Evolutionary conservation across 2,797 vertebrate species (phyloP), one percentile per base, ranked within the genome.

Genomic region (Sternarchorhynchus goeldii): DNA sequence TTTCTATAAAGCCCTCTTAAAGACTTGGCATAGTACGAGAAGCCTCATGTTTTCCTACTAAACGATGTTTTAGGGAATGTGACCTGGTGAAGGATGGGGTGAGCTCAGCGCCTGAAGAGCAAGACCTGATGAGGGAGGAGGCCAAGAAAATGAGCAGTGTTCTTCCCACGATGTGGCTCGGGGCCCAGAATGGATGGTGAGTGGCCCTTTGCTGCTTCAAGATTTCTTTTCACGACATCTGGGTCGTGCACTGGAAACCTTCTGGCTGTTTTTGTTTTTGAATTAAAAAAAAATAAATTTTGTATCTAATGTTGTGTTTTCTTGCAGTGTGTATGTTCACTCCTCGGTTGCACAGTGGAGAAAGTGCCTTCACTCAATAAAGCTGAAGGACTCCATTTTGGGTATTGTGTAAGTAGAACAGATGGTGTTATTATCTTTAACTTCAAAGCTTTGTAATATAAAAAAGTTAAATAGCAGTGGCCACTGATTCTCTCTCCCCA

Each of bases 111-210:
- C 90, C 94, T 18, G 94, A 91, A 63, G 96, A 98, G 79, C 95
- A 96, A 90, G 97, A 99, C 88, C 92, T 97, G 84, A 96, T 95
- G 91, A 94, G 95, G 85, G 96, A 97, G 83, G 98, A 99, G 91
- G 97, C 96, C 29, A 95, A 97, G 88, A 98, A 97, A 88, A 99
- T 99, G 97, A 99, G 95, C 89, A 99, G 98, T 45, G 95, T 98
- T 66, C 91, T 97, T 84, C 95, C 97, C 0, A 99, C 98, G 0
- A 98, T 99, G 96, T 99, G 98, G 98, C 93, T 99, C 56, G 98
- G 97, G 16, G 95, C 97, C 0, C 97, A 99, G 85, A 99, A 98
- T 2, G 98, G 98, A 88, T 98, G 94, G 98, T 99, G 87, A 90
- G 82, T 57, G 8, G 39, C 18, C 1, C 0, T 3, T 31, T 4